Conservation (phyloP, 1,140 invertebrate genomes). For the Hirudo medicinalis region DNA sequence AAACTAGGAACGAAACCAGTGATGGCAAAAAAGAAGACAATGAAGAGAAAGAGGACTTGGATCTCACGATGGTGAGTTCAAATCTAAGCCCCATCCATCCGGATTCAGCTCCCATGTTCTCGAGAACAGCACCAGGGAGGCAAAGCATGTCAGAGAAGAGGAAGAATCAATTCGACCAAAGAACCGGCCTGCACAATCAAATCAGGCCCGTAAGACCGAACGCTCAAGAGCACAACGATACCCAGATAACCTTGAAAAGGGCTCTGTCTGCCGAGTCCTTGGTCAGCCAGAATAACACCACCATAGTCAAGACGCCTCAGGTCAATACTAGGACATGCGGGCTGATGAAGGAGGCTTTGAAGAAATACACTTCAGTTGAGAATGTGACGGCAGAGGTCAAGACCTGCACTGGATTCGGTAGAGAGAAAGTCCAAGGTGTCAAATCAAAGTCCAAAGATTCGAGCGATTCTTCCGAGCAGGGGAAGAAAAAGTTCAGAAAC, state of each 20-base stretch:
- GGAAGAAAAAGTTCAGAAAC: constrained; percentile 2
- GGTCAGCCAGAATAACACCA: constrained; percentile 5
- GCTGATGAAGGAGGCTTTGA: constrained; percentile 2
- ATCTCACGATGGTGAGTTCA: background rate
- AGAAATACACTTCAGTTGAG: constrained; percentile 15
- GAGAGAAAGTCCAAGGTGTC: background rate
- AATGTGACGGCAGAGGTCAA: background rate
- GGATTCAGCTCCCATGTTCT: constrained; percentile 52
- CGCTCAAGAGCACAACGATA: constrained; percentile 10
- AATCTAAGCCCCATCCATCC: constrained; percentile 55
- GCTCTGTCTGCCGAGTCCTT: constrained; percentile 9
- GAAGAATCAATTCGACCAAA: constrained; percentile 63
- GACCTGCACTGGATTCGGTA: background rate
- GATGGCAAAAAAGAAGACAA: no score
- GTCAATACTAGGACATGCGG: background rate
- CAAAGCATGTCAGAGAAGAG: constrained; percentile 95
- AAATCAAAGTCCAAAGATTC: background rate
- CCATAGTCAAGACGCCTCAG: constrained; percentile 1
- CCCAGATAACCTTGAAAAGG: constrained; percentile 14
- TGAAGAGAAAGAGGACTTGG: no score
- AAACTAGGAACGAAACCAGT: background rate
- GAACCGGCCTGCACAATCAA: constrained; percentile 83
- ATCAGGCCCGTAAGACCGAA: constrained; percentile 53
- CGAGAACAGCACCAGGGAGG: constrained; percentile 76
- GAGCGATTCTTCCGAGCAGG: background rate